These are phyloP conservation scores for Adela reaumurella DNA, from an alignment of 2,888 invertebrate genomes.

Conservation along the genomic window DNA sequence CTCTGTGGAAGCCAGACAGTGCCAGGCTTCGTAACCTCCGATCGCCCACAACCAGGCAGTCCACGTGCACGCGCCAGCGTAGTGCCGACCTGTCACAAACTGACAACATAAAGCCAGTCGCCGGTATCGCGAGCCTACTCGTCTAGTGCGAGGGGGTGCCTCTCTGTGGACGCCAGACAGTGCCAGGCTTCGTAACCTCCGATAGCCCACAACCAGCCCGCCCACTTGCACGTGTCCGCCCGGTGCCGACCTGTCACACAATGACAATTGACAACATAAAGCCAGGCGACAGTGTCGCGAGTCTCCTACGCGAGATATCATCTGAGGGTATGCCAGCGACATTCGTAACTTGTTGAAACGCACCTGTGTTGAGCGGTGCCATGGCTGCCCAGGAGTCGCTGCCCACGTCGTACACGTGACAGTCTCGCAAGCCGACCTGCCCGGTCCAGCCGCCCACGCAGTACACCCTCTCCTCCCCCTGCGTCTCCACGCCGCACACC, in stretches of 20 bases:
- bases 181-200: slow-evolving; percentile 91
- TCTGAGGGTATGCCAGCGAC: too few relatives aligned
- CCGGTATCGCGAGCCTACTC: neutral
- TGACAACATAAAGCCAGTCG: too few relatives aligned
- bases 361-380: slow-evolving; percentile 63
- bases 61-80: slow-evolving; percentile 70
- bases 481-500: slow-evolving; percentile 64
- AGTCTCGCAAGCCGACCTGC: slow-evolving; percentile 63
- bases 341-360: too few relatives aligned
- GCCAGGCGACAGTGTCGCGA: neutral
- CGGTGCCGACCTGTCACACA: slow-evolving; percentile 68
- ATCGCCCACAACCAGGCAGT: slow-evolving; percentile 70
- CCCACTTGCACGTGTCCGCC: slow-evolving; percentile 68
- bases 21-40: slow-evolving; percentile 89
- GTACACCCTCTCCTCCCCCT: slow-evolving; percentile 58
- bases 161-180: slow-evolving; percentile 57
- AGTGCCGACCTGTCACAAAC: slow-evolving; percentile 63
- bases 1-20: slow-evolving; percentile 60
- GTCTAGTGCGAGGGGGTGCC: slow-evolving; percentile 17
- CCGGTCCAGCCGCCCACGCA: slow-evolving; percentile 82
- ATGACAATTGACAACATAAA: too few relatives aligned
- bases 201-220: slow-evolving; percentile 69
- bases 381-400: slow-evolving; percentile 64
- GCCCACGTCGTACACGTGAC: slow-evolving; percentile 66
- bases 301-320: too few relatives aligned